Evolutionary conservation across 2,888 invertebrate genomes (phyloP).

Genomic region (Loripinus fragilis): DNA sequence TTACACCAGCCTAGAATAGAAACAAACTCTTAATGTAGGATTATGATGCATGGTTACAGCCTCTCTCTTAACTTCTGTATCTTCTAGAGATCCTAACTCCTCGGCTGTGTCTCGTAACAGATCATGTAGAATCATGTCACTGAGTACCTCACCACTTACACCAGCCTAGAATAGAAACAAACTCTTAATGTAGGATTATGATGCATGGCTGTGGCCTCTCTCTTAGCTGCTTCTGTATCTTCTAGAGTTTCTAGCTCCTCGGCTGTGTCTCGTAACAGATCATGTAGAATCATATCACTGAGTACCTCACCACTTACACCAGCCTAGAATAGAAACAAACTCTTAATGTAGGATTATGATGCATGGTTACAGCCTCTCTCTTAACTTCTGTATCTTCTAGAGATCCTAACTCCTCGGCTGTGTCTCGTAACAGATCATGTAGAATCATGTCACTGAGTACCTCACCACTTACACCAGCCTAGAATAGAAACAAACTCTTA

Average conservation of each 20-base stretch:
- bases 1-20: constrained; percentile 63
- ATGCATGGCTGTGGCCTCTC: constrained; percentile 67
- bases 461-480: constrained; percentile 69
- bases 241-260: constrained; percentile 67
- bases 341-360: too few species aligned
- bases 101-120: constrained; percentile 70
- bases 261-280: constrained; percentile 73
- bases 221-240: constrained; percentile 46
- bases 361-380: constrained; percentile 67
- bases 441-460: constrained; percentile 72
- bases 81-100: constrained; percentile 67
- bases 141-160: constrained; percentile 66
- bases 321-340: too few species aligned
- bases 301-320: constrained; percentile 68
- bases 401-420: constrained; percentile 66
- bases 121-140: constrained; percentile 74
- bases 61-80: constrained; percentile 58
- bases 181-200: constrained; percentile 75
- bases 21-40: too few species aligned
- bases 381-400: constrained; percentile 65
- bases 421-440: constrained; percentile 72
- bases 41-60: constrained; percentile 70
- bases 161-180: constrained; percentile 66
- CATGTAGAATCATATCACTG: constrained; percentile 73
- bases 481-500: too few species aligned